Percentiles rank a stretch among this genome's conserved stretches.
Evolutionary conservation across 2,113 vertebrate genomes (phyloP).

Genomic region (Peromyscus californicus): DNA sequence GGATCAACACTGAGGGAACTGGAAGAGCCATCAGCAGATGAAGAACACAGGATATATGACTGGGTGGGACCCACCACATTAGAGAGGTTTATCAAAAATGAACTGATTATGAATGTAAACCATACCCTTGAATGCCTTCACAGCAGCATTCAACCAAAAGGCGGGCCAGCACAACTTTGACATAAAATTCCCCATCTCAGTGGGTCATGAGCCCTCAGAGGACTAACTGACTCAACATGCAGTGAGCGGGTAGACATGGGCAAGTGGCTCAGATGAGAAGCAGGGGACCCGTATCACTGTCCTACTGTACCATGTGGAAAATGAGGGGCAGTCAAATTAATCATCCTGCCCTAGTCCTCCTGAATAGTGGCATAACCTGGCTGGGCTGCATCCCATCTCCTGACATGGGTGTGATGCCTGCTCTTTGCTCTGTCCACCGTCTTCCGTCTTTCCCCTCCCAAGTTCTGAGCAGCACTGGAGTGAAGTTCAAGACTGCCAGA

Average conservation of each 20-base stretch:
- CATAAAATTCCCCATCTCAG: not conserved
- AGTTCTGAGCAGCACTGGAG: not conserved
- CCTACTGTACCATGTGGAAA: not conserved
- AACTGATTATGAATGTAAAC: not conserved
- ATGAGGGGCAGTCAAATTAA: not conserved
- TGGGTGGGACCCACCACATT: not conserved
- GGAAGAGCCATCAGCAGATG: too few relatives aligned
- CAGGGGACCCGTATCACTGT: not conserved
- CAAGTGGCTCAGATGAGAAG: not conserved
- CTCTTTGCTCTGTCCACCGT: not conserved
- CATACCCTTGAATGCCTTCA: not conserved
- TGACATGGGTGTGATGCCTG: not conserved
- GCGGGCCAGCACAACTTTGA: not conserved
- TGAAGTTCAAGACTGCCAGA: not conserved
- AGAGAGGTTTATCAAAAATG: not conserved
- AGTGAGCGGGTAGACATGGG: not conserved
- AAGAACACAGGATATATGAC: not conserved
- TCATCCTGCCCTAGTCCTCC: not conserved
- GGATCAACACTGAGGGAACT: too few relatives aligned
- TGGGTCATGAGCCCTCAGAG: not conserved
- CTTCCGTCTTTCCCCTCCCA: not conserved
- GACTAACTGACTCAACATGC: not conserved
- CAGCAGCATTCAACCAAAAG: not conserved
- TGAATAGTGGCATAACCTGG: not conserved
- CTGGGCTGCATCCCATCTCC: not conserved